Conservation (phyloP, 2,113 vertebrate species). For the Neolamprologus brichardi region DNA sequence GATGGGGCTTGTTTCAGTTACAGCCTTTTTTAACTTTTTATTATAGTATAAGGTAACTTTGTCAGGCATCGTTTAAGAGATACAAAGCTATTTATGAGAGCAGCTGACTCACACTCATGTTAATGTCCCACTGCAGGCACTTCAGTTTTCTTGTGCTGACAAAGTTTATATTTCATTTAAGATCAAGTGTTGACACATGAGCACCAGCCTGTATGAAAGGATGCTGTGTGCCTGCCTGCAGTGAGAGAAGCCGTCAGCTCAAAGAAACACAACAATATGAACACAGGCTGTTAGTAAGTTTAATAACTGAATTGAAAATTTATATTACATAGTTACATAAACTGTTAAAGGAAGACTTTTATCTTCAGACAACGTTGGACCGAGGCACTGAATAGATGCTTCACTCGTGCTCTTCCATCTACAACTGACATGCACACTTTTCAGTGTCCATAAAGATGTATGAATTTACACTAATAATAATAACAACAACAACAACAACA, state of each 20-base stretch:
- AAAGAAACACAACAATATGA: not conserved
- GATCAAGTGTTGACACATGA: not conserved
- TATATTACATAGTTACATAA: not conserved
- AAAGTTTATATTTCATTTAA: not conserved
- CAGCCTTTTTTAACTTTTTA: not conserved
- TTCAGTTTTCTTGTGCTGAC: not conserved
- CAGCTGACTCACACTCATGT: not conserved
- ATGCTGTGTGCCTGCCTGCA: not conserved
- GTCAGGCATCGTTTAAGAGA: not conserved
- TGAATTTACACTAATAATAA: not conserved
- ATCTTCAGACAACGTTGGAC: not conserved
- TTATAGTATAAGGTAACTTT: not conserved
- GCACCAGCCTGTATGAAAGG: not conserved
- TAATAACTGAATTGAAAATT: not conserved
- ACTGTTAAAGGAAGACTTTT: not conserved
- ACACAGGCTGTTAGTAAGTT: not conserved
- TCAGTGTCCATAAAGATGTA: not conserved
- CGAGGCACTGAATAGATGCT: not conserved
- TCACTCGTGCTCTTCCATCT: not conserved
- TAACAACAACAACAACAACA: fast-evolving
- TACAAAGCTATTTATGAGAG: fast-evolving
- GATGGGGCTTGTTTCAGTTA: not conserved
- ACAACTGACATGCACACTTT: not conserved
- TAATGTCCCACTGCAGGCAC: not conserved
- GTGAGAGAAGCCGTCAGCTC: not conserved